phyloP scores from a whole-genome alignment of 1,140 invertebrate genomes.

The Helicoverpa armigera region DNA sequence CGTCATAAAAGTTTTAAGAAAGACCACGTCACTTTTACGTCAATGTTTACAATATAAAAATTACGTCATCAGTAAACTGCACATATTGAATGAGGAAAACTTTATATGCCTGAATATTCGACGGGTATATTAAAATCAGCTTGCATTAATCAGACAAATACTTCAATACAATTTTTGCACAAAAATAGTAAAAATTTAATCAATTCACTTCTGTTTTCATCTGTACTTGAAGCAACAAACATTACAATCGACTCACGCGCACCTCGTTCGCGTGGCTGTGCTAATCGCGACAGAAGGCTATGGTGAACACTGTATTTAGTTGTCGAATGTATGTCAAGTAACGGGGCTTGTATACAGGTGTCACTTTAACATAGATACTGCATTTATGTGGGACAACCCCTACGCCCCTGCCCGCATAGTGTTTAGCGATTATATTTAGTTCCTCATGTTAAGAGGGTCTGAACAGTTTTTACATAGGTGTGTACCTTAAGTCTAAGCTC shows the following conservation, averaged over 20 bases:
- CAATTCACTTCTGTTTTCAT: constrained; percentile 1
- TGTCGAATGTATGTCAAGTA: constrained; percentile 14
- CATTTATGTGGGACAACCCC: neutral
- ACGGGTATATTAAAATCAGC: no score
- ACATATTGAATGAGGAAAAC: neutral
- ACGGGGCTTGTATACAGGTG: constrained; percentile 7
- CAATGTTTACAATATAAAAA: no score
- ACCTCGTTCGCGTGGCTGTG: constrained; percentile 2
- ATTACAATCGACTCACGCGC: constrained; percentile 22
- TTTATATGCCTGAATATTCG: neutral
- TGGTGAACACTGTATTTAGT: constrained; percentile 6
- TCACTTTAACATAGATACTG: neutral
- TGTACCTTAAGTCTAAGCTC: no score
- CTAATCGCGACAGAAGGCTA: constrained; percentile 31
- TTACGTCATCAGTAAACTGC: no score
- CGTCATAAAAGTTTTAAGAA: no score
- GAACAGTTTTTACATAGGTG: no score
- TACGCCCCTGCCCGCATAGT: neutral
- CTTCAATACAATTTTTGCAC: neutral
- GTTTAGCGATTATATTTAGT: no score
- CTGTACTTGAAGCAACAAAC: constrained; percentile 24
- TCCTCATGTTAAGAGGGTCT: no score
- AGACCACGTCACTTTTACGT: no score
- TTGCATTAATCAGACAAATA: neutral
- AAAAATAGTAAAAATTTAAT: neutral